These are phyloP conservation scores for Champsocephalus esox DNA, from an alignment of 2,797 vertebrate species.

Conservation along the genomic window DNA sequence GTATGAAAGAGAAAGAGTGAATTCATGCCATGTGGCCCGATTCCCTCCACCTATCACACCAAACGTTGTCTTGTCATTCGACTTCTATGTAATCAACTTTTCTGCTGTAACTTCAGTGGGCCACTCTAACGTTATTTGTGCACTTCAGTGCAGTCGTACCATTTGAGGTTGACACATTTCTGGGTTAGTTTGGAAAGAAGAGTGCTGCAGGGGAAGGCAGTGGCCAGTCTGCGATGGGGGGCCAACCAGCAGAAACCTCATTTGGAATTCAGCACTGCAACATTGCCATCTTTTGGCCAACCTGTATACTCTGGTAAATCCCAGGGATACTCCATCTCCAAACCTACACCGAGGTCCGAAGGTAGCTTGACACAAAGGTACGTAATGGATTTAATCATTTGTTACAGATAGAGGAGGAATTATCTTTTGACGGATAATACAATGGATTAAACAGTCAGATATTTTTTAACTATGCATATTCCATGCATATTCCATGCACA, in stretches of 20 bases:
- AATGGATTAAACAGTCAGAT: slow-evolving; percentile 5
- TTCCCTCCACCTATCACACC: slow-evolving; percentile 51
- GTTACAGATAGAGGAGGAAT: slow-evolving; percentile 22
- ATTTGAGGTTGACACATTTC: slow-evolving; percentile 68
- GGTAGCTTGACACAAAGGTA: slow-evolving; percentile 58
- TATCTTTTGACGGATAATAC: slow-evolving; percentile 14
- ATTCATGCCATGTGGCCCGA: slow-evolving; percentile 29
- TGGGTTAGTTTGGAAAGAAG: slow-evolving; percentile 60
- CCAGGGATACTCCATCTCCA: slow-evolving; percentile 51
- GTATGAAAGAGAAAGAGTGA: slow-evolving; percentile 18
- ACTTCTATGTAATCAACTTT: slow-evolving; percentile 66
- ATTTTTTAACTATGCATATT: neutral
- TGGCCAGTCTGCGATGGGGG: slow-evolving; percentile 62
- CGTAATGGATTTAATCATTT: slow-evolving; percentile 50
- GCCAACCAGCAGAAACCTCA: slow-evolving; percentile 59
- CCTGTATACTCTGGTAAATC: slow-evolving; percentile 70
- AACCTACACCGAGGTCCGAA: slow-evolving; percentile 39
- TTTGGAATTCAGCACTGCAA: slow-evolving; percentile 87
- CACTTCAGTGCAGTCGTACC: slow-evolving; percentile 60
- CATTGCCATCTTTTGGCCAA: slow-evolving; percentile 90
- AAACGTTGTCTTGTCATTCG: slow-evolving; percentile 57
- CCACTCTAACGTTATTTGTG: slow-evolving; percentile 53
- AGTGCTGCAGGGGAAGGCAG: slow-evolving; percentile 70
- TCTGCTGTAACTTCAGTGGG: slow-evolving; percentile 64
- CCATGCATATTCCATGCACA: neutral